Conservation (phyloP, 2,888 invertebrate species). For the Drosophila niveifrons region DNA sequence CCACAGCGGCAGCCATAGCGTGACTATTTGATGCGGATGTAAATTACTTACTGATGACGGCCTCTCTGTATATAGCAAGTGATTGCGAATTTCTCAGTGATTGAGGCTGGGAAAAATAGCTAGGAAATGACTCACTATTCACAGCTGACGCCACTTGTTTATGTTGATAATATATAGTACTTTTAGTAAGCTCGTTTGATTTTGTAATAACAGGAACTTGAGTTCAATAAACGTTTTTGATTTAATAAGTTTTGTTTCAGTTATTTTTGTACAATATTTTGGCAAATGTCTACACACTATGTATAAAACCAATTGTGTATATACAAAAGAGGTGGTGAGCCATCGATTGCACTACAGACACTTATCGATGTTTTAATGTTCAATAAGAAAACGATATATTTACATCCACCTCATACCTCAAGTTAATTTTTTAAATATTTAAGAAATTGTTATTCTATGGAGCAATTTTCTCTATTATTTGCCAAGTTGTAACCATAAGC, state of each 20-base stretch:
- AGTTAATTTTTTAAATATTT: too few relatives aligned
- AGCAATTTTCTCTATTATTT: too few relatives aligned
- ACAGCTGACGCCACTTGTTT: conserved; percentile 34
- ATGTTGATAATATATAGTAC: neutral
- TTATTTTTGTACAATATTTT: conserved; percentile 45
- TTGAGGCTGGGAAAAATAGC: conserved; percentile 35
- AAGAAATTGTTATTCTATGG: too few relatives aligned
- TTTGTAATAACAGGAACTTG: conserved; percentile 30
- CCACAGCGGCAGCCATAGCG: conserved; percentile 70
- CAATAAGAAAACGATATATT: too few relatives aligned
- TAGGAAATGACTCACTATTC: conserved; percentile 62
- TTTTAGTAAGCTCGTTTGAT: conserved; percentile 32
- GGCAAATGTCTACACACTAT: conserved; percentile 47
- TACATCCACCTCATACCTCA: too few relatives aligned
- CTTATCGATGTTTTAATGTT: neutral
- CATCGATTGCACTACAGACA: neutral
- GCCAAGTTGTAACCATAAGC: too few relatives aligned
- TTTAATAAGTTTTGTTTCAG: conserved; percentile 1
- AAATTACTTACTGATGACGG: conserved; percentile 38
- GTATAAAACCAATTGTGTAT: conserved; percentile 54
- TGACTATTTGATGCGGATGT: conserved; percentile 11
- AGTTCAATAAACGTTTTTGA: conserved; percentile 12
- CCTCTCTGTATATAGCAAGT: conserved; percentile 52
- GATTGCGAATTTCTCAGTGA: conserved; percentile 47
- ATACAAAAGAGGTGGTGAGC: conserved; percentile 36